Percentiles rank a stretch among this genome's conserved stretches.
These are phyloP conservation scores for Hedychridium roseum DNA, from an alignment of 2,888 invertebrate species.

Conservation along the genomic window DNA sequence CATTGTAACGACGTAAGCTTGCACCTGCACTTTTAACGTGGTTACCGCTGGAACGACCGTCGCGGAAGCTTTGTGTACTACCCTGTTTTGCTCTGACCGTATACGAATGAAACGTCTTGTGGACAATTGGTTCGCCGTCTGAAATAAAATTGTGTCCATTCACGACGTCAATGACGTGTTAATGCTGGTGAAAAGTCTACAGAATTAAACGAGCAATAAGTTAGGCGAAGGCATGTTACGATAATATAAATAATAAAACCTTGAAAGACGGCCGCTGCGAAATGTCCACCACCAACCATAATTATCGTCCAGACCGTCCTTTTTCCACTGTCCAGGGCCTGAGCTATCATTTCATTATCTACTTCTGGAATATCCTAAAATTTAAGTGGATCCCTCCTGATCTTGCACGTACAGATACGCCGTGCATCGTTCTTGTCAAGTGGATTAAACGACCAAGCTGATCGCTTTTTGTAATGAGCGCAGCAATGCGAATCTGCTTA, in stretches of 20 bases:
- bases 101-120: slow-evolving; percentile 88
- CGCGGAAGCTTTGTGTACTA: slow-evolving; percentile 75
- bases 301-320: slow-evolving; percentile 76
- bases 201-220: no score
- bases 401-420: slow-evolving; percentile 37
- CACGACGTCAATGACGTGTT: neutral
- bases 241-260: slow-evolving; percentile 56
- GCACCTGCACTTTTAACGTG: slow-evolving; percentile 84
- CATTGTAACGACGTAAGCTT: slow-evolving; percentile 80
- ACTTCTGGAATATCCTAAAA: slow-evolving; percentile 64
- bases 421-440: no score
- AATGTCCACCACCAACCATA: slow-evolving; percentile 87
- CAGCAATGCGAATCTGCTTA: no score
- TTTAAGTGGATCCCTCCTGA: slow-evolving; percentile 40
- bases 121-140: slow-evolving; percentile 67
- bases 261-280: slow-evolving; percentile 77
- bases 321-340: slow-evolving; percentile 54
- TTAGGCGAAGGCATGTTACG: no score
- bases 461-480: no score
- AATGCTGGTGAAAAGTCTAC: no score
- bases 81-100: slow-evolving; percentile 86
- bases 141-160: neutral
- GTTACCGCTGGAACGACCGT: slow-evolving; percentile 69
- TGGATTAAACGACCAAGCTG: no score
- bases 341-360: slow-evolving; percentile 53